Evolutionary conservation across 2,888 invertebrate species (phyloP).

Genomic region (Eurytoma adleriae): DNA sequence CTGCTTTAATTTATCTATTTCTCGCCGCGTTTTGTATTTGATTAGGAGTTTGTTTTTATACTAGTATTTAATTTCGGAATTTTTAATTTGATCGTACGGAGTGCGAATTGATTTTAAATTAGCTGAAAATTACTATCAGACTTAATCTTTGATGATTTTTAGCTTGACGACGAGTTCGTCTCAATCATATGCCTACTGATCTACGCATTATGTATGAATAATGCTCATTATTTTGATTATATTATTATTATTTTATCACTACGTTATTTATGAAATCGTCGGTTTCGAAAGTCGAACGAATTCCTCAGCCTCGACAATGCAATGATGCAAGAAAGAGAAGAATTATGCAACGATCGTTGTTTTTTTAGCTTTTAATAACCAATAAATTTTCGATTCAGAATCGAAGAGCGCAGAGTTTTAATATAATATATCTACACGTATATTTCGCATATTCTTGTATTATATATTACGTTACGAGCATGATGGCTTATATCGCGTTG

Average conservation of each 20-base stretch:
- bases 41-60: not conserved
- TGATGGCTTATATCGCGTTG: constrained; percentile 55
- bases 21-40: no score
- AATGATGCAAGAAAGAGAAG: constrained; percentile 24
- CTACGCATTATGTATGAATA: constrained; percentile 11
- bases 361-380: constrained; percentile 32
- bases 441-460: constrained; percentile 56
- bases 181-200: not conserved
- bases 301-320: constrained; percentile 11
- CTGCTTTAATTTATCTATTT: not conserved
- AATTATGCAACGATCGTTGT: constrained; percentile 24
- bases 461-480: constrained; percentile 56
- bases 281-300: constrained; percentile 36
- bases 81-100: not conserved
- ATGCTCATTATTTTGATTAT: constrained; percentile 11
- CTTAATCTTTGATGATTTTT: constrained; percentile 11
- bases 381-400: constrained; percentile 50
- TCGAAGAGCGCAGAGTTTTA: constrained; percentile 61
- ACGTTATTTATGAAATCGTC: constrained; percentile 42
- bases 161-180: not conserved
- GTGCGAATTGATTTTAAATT: not conserved
- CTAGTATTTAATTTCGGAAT: not conserved
- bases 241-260: constrained; percentile 30
- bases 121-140: not conserved
- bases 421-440: constrained; percentile 60